phyloP scores from a whole-genome alignment of 2,888 invertebrate genomes.

The Boloria selene region DNA sequence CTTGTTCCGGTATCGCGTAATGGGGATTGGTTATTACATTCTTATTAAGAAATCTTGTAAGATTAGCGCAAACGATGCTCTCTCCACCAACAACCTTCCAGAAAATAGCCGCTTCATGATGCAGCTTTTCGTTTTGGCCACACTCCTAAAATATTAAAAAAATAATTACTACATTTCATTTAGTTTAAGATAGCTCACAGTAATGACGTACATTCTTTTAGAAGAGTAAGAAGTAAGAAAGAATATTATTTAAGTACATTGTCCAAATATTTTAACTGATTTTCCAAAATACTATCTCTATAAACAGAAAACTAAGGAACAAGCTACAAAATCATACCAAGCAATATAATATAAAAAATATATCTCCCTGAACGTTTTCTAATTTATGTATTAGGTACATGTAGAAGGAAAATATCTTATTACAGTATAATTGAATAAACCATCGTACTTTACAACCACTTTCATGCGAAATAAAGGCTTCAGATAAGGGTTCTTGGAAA shows the following conservation, averaged over 20 bases:
- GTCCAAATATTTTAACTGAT: too few relatives aligned
- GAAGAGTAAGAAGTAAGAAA: too few relatives aligned
- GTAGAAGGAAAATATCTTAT: background rate
- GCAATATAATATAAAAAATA: too few relatives aligned
- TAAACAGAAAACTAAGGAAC: too few relatives aligned
- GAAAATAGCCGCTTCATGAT: slow-evolving; percentile 50
- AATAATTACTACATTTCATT: background rate
- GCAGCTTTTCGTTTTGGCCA: slow-evolving; percentile 55
- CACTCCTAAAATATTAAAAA: slow-evolving; percentile 57
- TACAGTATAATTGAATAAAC: background rate
- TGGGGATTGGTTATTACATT: slow-evolving; percentile 60
- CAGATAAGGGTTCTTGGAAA: slow-evolving; percentile 2
- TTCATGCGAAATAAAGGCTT: background rate
- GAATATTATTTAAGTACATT: too few relatives aligned
- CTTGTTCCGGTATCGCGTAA: slow-evolving; percentile 53
- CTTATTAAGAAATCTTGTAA: slow-evolving; percentile 55
- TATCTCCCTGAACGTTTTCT: too few relatives aligned
- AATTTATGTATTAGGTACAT: too few relatives aligned
- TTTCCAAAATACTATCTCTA: too few relatives aligned
- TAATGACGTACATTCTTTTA: too few relatives aligned
- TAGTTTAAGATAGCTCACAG: too few relatives aligned
- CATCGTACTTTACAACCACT: slow-evolving; percentile 24
- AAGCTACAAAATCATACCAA: too few relatives aligned
- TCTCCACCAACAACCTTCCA: slow-evolving; percentile 63
- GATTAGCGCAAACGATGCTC: slow-evolving; percentile 52